phyloP scores from a whole-genome alignment of 2,797 vertebrate genomes.

The Rhodeus uyekii region DNA sequence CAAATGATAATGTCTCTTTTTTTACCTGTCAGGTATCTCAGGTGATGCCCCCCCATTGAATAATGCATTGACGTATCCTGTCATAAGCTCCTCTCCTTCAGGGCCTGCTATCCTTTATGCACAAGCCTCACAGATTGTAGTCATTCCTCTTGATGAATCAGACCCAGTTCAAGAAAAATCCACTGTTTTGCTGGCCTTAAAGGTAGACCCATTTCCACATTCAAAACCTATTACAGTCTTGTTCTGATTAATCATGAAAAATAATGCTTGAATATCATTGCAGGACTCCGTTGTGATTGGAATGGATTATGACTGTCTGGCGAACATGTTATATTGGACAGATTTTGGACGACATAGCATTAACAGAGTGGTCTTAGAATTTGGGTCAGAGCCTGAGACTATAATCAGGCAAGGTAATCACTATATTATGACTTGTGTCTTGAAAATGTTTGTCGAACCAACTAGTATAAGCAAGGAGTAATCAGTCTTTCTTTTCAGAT shows the following conservation, averaged over 20 bases:
- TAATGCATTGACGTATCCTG: constrained; percentile 67
- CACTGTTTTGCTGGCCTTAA: constrained; percentile 76
- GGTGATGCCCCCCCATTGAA: constrained; percentile 61
- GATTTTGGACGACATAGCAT: constrained; percentile 91
- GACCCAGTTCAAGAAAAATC: constrained; percentile 74
- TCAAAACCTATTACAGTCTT: background rate
- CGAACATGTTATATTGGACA: constrained; percentile 94
- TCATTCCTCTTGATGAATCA: constrained; percentile 79
- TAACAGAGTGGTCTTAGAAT: constrained; percentile 83
- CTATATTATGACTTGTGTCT: background rate
- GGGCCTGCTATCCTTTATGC: constrained; percentile 80
- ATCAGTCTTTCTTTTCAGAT: background rate
- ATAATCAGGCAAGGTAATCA: constrained; percentile 81
- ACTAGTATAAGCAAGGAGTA: background rate
- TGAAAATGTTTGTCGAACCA: background rate
- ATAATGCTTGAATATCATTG: background rate
- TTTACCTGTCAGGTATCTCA: constrained; percentile 71
- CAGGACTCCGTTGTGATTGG: constrained; percentile 80
- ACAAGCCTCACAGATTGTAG: constrained; percentile 80
- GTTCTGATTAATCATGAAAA: background rate
- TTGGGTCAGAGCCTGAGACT: constrained; percentile 81
- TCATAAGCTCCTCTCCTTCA: constrained; percentile 60
- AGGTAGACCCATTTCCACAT: constrained; percentile 65
- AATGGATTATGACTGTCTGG: constrained; percentile 89
- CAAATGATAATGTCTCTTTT: background rate